Evolutionary conservation across 2,888 invertebrate species (phyloP).

Genomic region (Dasypolia templi): DNA sequence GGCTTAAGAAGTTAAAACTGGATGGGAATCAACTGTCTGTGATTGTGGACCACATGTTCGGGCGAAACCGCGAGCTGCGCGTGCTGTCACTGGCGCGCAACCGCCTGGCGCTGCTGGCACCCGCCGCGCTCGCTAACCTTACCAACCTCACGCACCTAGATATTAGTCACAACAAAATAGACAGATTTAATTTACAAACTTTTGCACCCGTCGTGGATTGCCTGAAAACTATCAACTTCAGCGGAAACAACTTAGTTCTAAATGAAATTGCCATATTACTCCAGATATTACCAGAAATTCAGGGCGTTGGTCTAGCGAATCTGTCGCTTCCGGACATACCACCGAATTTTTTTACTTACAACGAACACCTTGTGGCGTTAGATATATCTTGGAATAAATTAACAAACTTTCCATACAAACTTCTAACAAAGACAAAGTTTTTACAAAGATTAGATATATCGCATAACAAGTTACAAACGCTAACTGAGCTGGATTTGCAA

Average conservation of each 20-base stretch:
- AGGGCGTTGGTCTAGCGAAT: constrained; percentile 91
- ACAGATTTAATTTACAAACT: constrained; percentile 91
- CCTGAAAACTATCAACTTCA: constrained; percentile 92
- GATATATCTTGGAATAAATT: constrained; percentile 94
- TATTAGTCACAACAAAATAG: constrained; percentile 94
- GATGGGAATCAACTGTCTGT: constrained; percentile 95
- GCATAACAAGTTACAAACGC: constrained; percentile 92
- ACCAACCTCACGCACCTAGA: constrained; percentile 93
- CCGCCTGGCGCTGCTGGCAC: constrained; percentile 93
- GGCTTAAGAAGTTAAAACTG: constrained; percentile 91
- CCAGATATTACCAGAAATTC: constrained; percentile 90
- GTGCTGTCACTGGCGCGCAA: constrained; percentile 92
- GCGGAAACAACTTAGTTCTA: constrained; percentile 92
- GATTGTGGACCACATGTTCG: constrained; percentile 93
- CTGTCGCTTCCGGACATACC: constrained; percentile 90
- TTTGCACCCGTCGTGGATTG: constrained; percentile 91
- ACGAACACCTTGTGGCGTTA: constrained; percentile 91
- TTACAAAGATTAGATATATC: constrained; percentile 93
- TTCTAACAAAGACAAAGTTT: constrained; percentile 90
- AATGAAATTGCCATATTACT: constrained; percentile 90
- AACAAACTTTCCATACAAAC: constrained; percentile 89
- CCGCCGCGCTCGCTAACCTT: constrained; percentile 93
- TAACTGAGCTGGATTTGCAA: constrained; percentile 90
- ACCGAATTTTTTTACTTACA: constrained; percentile 90
- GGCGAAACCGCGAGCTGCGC: constrained; percentile 89